Base-by-base conservation (phyloP, 2,888 invertebrate genomes). In the Gastrophysa polygoni region DNA sequence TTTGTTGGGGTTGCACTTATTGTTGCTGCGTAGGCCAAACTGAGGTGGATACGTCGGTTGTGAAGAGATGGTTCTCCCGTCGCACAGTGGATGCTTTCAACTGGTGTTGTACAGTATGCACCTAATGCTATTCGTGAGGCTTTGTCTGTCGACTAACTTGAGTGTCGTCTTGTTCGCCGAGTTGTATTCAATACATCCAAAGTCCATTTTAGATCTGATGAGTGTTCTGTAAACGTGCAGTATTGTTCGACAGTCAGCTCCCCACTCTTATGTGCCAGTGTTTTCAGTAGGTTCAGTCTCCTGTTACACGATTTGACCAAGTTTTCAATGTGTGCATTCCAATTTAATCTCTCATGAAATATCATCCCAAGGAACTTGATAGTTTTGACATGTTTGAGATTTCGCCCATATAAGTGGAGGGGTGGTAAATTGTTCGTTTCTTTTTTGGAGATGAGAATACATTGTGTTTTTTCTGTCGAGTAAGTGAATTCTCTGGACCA, bases 181-280 rank as follows among this genome's bases (percentile, higher is more conserved):
- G 5, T 7, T 2, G 21, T 48, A 48, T 21, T 6, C 48, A 20
- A 21, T 21, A 8, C 20, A 48, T 6, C 48, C 48, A 11, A 10
- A 48, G 21, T 48, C 48, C 11, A 48, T 18, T 48, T 48, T 48
- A n/a, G 48, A 48, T 6, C 48, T 8, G 17, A 48, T 48, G n/a
- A 21, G 21, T 11, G 48, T 48, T 20, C 11, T 48, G 14, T 48
- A 48, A 6, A 48, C 7, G n/a, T n/a, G 17, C 8, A 48, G 20
- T 2, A 48, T 8, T 17, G 48, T 48, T 48, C 20, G 21, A 14
- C 48, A 20, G 21, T 48, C 48, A 4, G 48, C 4, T 11, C 48
- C 21, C 48, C 48, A 48, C 6, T 48, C 24, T 48, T 48, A 20
- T 48, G 6, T 10, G 48, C 21, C 11, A 48, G 21, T 8, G 48